phyloP scores from a whole-genome alignment of 2,888 invertebrate genomes.

The Gari tellinella region DNA sequence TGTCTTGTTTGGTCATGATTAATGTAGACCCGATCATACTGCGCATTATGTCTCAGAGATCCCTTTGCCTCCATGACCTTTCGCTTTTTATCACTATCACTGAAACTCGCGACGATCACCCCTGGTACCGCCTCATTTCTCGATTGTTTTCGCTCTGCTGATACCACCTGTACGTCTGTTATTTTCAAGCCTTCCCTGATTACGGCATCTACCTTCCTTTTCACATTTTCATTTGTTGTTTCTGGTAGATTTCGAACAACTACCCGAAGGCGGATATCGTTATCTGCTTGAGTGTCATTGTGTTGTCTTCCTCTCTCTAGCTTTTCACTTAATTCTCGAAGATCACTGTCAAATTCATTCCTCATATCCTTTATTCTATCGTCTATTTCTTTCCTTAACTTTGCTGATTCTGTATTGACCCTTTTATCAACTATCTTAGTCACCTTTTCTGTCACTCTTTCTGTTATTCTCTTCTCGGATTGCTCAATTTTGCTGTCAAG shows the following conservation, averaged over 20 bases:
- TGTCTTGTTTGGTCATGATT: background rate
- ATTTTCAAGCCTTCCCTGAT: constrained; percentile 4
- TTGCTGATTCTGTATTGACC: too few relatives aligned
- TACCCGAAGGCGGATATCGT: too few relatives aligned
- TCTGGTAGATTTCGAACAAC: constrained; percentile 4
- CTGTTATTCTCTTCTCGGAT: too few relatives aligned
- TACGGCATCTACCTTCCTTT: background rate
- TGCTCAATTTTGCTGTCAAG: too few relatives aligned
- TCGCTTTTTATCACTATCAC: background rate
- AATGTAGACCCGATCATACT: constrained; percentile 1
- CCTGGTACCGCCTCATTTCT: background rate
- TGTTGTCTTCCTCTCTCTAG: too few relatives aligned
- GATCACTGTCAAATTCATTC: too few relatives aligned
- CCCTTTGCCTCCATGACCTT: background rate
- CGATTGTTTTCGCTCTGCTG: constrained; percentile 4
- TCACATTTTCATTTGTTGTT: constrained; percentile 6
- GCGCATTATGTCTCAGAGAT: background rate
- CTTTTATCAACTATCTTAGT: too few relatives aligned
- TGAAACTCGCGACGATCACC: background rate
- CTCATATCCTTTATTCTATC: too few relatives aligned
- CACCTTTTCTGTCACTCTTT: too few relatives aligned
- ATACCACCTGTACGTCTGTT: background rate
- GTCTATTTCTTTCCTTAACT: too few relatives aligned
- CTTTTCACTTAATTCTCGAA: too few relatives aligned
- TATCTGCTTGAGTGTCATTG: too few relatives aligned